Base-by-base conservation (phyloP, 2,113 vertebrate species). In the Todiramphus saurophagus region DNA sequence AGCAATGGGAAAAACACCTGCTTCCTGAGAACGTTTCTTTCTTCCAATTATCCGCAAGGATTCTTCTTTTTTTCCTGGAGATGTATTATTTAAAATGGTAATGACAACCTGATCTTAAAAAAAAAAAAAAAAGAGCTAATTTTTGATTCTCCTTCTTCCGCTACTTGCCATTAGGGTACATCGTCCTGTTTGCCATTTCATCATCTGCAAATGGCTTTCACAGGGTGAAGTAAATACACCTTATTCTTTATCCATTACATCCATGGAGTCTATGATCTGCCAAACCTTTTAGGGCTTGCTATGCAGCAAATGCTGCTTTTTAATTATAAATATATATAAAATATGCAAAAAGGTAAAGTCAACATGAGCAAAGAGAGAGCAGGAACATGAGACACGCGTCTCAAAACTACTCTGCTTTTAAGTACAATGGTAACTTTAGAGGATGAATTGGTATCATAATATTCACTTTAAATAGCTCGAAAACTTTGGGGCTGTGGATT, bases 1-100 rank as follows among this genome's bases (percentile, higher is more conserved):
- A 92, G 95, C 79, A 24, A 62, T 79, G 94, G 92, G 94, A 95
- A 90, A 87, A 91, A 66, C 89, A 92, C 77, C 83, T 92, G 86
- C 96, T 96, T 35, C 80, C 77, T 15, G 50, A 72, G 83, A 91
- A 75, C 31, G 2, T 62, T 73, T 27, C 80, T 87, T 37, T 83
- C 89, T 81, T 82, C 55, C 73, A 78, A 51, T 87, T 46, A 79
- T 41, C 77, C 0, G 0, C 66, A 43, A 37, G 63, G 78, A 67
- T 50, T 62, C n/a, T 79, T 77, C 51, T 39, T 16, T 68, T n/a
- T n/a, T 68, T 37, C 37, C n/a, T 25, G 16, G 51, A 81, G 51
- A 79, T 93, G 62, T 44, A 82, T 92, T 89, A 92, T 94, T 95
- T 53, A 89, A 66, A 76, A 66, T 24, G 23, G 53, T 39, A 55